These are phyloP conservation scores for Drosophila fungiperda DNA, from an alignment of 2,888 invertebrate species.

Conservation along the genomic window DNA sequence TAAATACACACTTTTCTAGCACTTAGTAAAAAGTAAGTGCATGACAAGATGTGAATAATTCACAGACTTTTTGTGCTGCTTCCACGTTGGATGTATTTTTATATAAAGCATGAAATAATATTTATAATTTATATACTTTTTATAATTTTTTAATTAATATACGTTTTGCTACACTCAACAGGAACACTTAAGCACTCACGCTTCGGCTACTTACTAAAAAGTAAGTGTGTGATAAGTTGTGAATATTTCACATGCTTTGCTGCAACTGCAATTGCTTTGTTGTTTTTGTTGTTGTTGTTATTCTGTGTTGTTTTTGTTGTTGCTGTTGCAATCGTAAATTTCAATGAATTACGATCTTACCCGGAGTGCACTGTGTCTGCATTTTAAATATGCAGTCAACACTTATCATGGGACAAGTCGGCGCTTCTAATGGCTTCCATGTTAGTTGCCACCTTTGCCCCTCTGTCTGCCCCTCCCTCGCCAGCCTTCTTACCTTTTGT, in stretches of 20 bases:
- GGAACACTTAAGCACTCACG: not conserved
- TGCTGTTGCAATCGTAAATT: constrained; percentile 73
- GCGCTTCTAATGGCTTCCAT: constrained; percentile 47
- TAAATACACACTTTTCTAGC: not conserved
- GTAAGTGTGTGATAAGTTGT: constrained; percentile 12
- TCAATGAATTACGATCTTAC: constrained; percentile 72
- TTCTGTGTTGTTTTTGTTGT: constrained; percentile 17
- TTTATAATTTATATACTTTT: not conserved
- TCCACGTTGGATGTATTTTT: not conserved
- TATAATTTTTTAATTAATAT: not conserved
- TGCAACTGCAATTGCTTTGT: not conserved
- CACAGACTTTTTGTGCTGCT: not conserved
- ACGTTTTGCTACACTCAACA: not conserved
- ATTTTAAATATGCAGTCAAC: constrained; percentile 72
- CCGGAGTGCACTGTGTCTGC: constrained; percentile 61
- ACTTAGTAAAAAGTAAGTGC: constrained; percentile 3
- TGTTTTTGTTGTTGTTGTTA: constrained; percentile 18
- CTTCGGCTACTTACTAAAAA: not conserved
- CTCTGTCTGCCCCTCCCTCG: constrained; percentile 13
- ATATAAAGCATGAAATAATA: not conserved
- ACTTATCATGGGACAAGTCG: constrained; percentile 48
- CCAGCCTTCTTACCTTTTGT: constrained; percentile 8
- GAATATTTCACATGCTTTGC: constrained; percentile 4
- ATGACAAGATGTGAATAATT: constrained; percentile 1
- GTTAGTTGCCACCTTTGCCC: constrained; percentile 29